A percentile compares a stretch with the other conserved stretches of the same genome.
Conservation (phyloP, 2,113 vertebrate species). For the Paradoxurus hermaphroditus region DNA sequence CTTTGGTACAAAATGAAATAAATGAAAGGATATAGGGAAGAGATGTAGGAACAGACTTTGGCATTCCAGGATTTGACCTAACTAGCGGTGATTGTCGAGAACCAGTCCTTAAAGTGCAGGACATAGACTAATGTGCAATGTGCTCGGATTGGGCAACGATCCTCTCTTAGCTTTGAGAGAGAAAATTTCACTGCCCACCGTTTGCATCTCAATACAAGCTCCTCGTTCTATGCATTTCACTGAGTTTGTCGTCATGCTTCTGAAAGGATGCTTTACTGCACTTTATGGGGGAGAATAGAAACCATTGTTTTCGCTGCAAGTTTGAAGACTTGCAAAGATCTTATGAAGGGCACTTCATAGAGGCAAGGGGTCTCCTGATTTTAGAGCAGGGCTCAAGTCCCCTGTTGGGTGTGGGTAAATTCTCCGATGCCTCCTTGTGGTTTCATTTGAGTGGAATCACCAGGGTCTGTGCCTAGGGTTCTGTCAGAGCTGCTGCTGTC, state of each 20-base stretch:
- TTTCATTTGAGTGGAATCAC: neutral
- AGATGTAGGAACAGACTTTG: neutral
- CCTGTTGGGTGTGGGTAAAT: neutral
- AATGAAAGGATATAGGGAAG: neutral
- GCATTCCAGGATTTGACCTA: neutral
- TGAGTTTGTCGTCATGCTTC: neutral
- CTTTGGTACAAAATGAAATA: slow-evolving; percentile 31
- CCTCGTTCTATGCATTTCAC: neutral
- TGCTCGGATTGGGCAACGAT: neutral
- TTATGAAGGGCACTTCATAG: neutral
- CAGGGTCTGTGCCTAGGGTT: neutral
- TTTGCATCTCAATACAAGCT: neutral
- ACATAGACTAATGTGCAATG: neutral
- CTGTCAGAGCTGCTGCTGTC: neutral
- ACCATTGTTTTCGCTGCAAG: neutral
- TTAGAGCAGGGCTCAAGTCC: neutral
- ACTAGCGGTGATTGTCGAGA: neutral
- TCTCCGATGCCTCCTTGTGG: neutral
- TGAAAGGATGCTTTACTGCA: neutral
- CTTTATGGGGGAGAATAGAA: neutral
- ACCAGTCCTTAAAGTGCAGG: neutral
- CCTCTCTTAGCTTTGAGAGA: neutral
- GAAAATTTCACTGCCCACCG: neutral
- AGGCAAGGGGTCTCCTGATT: neutral
- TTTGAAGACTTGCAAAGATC: neutral